Evolutionary conservation across 2,888 invertebrate species (phyloP).

Genomic region (Calephelis perditalis): DNA sequence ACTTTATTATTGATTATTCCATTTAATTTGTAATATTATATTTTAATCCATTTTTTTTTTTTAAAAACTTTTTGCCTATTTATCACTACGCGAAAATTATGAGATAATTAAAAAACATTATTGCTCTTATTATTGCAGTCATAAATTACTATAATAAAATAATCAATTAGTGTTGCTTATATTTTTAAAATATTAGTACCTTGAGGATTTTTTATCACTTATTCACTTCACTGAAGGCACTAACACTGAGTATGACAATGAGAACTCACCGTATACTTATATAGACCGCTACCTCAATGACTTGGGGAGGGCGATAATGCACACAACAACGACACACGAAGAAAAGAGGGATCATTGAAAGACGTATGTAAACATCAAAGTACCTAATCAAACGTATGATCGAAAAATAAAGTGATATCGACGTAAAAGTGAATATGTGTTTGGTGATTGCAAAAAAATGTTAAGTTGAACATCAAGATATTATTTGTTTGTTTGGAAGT

Average conservation of each 20-base stretch:
- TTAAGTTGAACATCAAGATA: no score
- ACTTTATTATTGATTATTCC: no score
- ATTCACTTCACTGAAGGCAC: slow-evolving; percentile 70
- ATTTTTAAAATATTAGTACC: slow-evolving; percentile 37
- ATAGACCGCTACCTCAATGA: slow-evolving; percentile 59
- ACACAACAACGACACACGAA: slow-evolving; percentile 33
- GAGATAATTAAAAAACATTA: not conserved
- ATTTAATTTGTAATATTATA: no score
- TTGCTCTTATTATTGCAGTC: no score
- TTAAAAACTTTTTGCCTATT: no score
- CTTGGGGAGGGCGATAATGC: slow-evolving; percentile 43
- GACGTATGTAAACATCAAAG: not conserved
- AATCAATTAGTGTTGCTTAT: not conserved
- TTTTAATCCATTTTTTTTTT: no score
- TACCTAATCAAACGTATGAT: no score
- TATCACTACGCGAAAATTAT: no score
- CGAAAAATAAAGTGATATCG: no score
- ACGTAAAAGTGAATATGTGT: no score
- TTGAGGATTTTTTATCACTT: slow-evolving; percentile 52
- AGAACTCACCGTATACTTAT: slow-evolving; percentile 59
- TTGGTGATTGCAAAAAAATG: no score
- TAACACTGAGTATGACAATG: slow-evolving; percentile 59
- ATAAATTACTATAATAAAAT: not conserved
- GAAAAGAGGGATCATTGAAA: slow-evolving; percentile 47
- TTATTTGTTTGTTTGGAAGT: no score